phyloP scores from a whole-genome alignment of 2,888 invertebrate species.

The Morpho helenor region DNA sequence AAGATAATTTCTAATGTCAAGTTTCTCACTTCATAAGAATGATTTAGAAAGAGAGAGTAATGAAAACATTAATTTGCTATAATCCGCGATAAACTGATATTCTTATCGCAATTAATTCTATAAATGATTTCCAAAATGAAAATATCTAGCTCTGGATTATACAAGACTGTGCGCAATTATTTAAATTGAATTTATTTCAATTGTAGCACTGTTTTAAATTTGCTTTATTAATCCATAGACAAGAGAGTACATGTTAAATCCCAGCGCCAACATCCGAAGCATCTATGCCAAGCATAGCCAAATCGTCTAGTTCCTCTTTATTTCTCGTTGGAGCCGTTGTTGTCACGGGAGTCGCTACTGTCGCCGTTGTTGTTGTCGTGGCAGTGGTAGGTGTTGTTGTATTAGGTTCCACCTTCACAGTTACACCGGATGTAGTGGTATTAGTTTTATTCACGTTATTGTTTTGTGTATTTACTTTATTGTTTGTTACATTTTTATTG shows the following conservation, averaged over 20 bases:
- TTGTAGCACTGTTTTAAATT: too few relatives aligned
- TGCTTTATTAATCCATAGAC: too few relatives aligned
- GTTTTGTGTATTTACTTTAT: background rate
- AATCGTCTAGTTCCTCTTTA: conserved; percentile 83
- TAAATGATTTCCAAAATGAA: background rate
- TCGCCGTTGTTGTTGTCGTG: conserved; percentile 5
- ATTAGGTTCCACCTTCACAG: conserved; percentile 17
- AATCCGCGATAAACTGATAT: too few relatives aligned
- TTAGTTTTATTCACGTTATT: background rate
- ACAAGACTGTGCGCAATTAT: too few relatives aligned
- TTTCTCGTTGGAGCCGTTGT: conserved; percentile 34
- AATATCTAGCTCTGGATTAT: background rate
- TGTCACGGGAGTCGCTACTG: background rate
- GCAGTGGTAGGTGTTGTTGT: conserved; percentile 5
- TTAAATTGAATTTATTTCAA: too few relatives aligned
- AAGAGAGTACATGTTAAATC: conserved; percentile 30
- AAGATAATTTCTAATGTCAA: too few relatives aligned
- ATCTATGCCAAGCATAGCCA: conserved; percentile 92
- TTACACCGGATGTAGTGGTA: background rate
- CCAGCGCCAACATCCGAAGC: conserved; percentile 86
- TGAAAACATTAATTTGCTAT: too few relatives aligned
- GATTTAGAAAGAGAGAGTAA: too few relatives aligned
- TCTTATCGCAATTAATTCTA: too few relatives aligned
- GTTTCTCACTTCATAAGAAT: too few relatives aligned
- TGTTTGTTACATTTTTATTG: conserved; percentile 17